Percentiles rank a stretch among this genome's conserved stretches.
Evolutionary conservation across 2,888 invertebrate genomes (phyloP).

Genomic region (Aphrophora alni): DNA sequence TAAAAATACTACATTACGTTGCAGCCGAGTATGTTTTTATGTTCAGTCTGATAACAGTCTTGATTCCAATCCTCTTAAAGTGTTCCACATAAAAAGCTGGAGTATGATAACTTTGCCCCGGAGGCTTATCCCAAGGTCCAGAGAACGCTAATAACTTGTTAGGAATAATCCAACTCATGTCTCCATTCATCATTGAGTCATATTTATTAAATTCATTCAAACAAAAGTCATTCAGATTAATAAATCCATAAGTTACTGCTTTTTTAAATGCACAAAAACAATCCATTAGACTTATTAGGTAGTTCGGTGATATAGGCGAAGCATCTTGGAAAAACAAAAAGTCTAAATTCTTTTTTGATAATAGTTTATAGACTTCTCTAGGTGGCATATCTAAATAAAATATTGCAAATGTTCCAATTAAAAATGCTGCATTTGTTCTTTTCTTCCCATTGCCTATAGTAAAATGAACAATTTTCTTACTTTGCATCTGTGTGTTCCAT

Average conservation of each 20-base stretch:
- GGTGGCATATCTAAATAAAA: conserved; percentile 69
- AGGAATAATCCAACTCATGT: conserved; percentile 98
- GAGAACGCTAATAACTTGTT: conserved; percentile 97
- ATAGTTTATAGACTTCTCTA: conserved; percentile 77
- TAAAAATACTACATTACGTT: neutral
- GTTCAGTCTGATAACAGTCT: conserved; percentile 86
- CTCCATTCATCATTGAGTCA: conserved; percentile 93
- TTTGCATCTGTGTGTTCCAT: neutral
- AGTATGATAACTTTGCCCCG: conserved; percentile 78
- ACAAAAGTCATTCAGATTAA: conserved; percentile 93
- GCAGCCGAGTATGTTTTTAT: conserved; percentile 76
- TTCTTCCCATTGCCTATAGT: conserved; percentile 84
- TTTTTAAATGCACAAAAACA: conserved; percentile 85
- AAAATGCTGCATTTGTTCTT: conserved; percentile 92
- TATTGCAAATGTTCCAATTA: conserved; percentile 93
- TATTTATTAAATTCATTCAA: conserved; percentile 94
- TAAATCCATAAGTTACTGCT: conserved; percentile 86
- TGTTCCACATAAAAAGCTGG: conserved; percentile 94
- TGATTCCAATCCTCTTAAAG: conserved; percentile 83
- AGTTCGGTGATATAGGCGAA: neutral
- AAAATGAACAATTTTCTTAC: conserved; percentile 77
- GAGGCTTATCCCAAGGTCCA: conserved; percentile 69
- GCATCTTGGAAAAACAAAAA: neutral
- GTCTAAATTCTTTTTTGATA: conserved; percentile 59
- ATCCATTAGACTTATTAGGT: conserved; percentile 78